Percentiles rank a stretch among this genome's conserved stretches.
Conservation (phyloP, 2,888 invertebrate species). For the Sphinx pinastri region DNA sequence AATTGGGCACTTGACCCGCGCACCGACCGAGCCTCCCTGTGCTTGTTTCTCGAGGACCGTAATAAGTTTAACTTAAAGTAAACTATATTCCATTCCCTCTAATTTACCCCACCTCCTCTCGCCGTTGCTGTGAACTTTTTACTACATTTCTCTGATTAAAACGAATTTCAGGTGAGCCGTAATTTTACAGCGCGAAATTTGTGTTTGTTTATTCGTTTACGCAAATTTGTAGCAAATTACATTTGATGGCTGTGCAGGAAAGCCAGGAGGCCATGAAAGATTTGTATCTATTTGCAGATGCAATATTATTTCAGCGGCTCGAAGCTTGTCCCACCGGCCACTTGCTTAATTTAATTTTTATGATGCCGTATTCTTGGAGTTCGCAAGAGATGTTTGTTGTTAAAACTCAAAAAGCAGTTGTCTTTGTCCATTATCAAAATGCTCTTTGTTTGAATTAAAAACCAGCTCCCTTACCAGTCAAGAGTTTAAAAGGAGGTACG, state of each 20-base stretch:
- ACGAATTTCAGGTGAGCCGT: conserved; percentile 40
- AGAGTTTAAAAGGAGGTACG: not conserved
- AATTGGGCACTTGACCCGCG: conserved; percentile 84
- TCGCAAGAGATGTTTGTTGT: conserved; percentile 62
- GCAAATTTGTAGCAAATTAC: conserved; percentile 32
- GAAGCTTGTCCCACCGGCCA: conserved; percentile 57
- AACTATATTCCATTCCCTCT: conserved; percentile 83
- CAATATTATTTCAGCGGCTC: conserved; percentile 67
- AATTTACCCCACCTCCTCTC: conserved; percentile 75
- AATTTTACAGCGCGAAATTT: conserved; percentile 34
- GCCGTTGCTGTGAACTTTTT: conserved; percentile 62
- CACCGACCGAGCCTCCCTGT: conserved; percentile 72
- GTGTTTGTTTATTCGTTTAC: conserved; percentile 31
- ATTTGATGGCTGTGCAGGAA: conserved; percentile 25
- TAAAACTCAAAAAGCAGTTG: conserved; percentile 57
- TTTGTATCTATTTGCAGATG: conserved; percentile 42
- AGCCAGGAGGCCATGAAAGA: conserved; percentile 4
- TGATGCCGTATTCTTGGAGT: conserved; percentile 70
- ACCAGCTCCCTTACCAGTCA: conserved; percentile 8
- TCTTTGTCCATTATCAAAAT: conserved; percentile 41
- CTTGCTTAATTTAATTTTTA: conserved; percentile 78
- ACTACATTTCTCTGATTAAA: conserved; percentile 54
- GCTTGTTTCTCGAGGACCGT: conserved; percentile 81
- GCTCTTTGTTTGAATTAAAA: conserved; percentile 20
- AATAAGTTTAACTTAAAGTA: conserved; percentile 84